phyloP scores from a whole-genome alignment of 1,140 invertebrate genomes.

The Eriocheir sinensis region DNA sequence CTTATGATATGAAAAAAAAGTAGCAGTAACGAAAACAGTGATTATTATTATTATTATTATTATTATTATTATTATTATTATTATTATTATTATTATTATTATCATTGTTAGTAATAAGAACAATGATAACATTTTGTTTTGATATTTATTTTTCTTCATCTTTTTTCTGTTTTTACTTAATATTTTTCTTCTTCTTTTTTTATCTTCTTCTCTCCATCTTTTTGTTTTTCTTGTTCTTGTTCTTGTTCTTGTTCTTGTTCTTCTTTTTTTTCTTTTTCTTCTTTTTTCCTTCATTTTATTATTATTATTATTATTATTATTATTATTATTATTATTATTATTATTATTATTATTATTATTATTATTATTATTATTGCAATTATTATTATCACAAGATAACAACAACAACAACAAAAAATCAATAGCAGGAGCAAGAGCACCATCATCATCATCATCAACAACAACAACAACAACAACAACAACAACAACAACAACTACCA shows the following conservation, averaged over 20 bases:
- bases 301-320: not conserved
- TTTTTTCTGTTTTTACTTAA: not conserved
- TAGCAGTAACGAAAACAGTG: too few relatives aligned
- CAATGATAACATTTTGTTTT: too few relatives aligned
- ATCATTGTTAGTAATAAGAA: too few relatives aligned
- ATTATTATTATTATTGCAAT: not conserved
- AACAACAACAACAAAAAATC: too few relatives aligned
- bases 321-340: not conserved
- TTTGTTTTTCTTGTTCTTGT: not conserved
- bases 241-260: not conserved
- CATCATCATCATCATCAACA: conserved; percentile 1
- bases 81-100: too few relatives aligned
- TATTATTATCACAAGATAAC: too few relatives aligned
- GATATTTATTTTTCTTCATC: too few relatives aligned
- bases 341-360: not conserved
- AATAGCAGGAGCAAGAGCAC: too few relatives aligned
- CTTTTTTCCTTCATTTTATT: not conserved
- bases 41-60: too few relatives aligned
- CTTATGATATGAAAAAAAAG: too few relatives aligned
- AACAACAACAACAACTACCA: not conserved
- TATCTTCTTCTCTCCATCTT: not conserved
- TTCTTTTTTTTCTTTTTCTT: not conserved
- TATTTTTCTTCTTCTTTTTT: not conserved
- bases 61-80: too few relatives aligned
- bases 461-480: conserved; percentile 23